phyloP scores from a whole-genome alignment of 2,888 invertebrate genomes.

The Bembecia ichneumoniformis region DNA sequence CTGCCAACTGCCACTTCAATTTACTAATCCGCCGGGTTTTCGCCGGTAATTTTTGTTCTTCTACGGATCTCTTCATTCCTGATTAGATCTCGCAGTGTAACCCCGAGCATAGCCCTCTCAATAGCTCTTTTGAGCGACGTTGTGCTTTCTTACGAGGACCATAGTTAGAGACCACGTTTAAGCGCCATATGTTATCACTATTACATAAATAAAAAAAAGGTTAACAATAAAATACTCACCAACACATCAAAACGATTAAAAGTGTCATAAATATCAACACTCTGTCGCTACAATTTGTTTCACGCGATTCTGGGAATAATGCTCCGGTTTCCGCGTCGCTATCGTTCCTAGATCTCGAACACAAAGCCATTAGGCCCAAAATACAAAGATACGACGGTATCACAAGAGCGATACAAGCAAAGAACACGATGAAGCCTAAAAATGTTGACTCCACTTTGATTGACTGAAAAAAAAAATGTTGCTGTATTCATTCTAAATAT shows the following conservation, averaged over 20 bases:
- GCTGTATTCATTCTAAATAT: not conserved
- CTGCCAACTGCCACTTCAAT: no score
- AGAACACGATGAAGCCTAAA: conserved; percentile 74
- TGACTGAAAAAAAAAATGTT: conserved; percentile 59
- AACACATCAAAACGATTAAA: conserved; percentile 51
- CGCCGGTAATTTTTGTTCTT: no score
- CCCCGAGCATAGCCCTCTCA: no score
- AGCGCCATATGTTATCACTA: no score
- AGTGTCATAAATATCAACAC: conserved; percentile 46
- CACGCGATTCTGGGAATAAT: conserved; percentile 45
- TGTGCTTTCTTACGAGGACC: no score
- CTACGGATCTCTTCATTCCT: no score
- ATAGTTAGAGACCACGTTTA: no score
- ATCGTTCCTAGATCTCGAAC: conserved; percentile 43
- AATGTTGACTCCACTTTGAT: conserved; percentile 80
- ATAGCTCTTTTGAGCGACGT: no score
- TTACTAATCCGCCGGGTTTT: no score
- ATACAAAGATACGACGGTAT: conserved; percentile 71
- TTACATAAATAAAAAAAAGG: no score
- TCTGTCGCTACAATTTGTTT: conserved; percentile 52
- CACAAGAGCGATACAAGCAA: conserved; percentile 75
- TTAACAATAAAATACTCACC: conserved; percentile 31
- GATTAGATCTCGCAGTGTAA: no score
- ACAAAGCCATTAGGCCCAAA: conserved; percentile 68
- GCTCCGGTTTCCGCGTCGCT: conserved; percentile 56